Base-by-base conservation (phyloP, 2,888 invertebrate species). In the Junonia oenone region DNA sequence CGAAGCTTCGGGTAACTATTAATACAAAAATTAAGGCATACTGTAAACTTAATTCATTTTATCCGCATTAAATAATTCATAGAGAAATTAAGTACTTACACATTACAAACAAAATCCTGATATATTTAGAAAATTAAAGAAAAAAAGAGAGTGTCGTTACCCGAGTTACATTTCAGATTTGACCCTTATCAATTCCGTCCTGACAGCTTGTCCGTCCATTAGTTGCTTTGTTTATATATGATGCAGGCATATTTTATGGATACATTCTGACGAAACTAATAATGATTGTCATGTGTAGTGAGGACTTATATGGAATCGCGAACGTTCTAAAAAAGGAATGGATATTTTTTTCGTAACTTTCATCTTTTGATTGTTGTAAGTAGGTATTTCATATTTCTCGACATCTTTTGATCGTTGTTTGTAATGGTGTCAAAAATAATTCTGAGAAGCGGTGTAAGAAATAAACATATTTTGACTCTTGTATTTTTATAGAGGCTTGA, bases 151-250 rank as follows among this genome's bases (percentile, higher is more conserved):
- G 52, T 53, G 59, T 46, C 58, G 61, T 62, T 64, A 63, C 63
- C 59, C 67, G 68, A 63, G 67, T 68, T 70, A 72, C 69, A 67
- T 72, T 69, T 67, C 63, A 67, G 48, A 71, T 69, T 69, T 65
- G 72, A 78, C 79, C 79, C 79, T 75, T 79, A 76, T 80, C 80
- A 80, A 75, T 77, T 72, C 68, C 59, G 63, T 68, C 65, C 55
- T 62, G 71, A 69, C 72, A 68, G 69, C 67, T 71, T 67, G 68
- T 69, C 71, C 68, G 48, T 61, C 68, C 69, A 67, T 70, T 62
- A 60, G 40, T 53, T 71, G 69, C 68, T 71, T 69, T 59, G 55
- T 63, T 56, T 57, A 54, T 61, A 56, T 59, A 50, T 45, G 52
- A 58, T 61, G 47, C 59, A 66, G 58, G 61, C 63, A 64, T 63